These are phyloP conservation scores for Machimus rusticus DNA, from an alignment of 2,888 invertebrate species.

Conservation along the genomic window DNA sequence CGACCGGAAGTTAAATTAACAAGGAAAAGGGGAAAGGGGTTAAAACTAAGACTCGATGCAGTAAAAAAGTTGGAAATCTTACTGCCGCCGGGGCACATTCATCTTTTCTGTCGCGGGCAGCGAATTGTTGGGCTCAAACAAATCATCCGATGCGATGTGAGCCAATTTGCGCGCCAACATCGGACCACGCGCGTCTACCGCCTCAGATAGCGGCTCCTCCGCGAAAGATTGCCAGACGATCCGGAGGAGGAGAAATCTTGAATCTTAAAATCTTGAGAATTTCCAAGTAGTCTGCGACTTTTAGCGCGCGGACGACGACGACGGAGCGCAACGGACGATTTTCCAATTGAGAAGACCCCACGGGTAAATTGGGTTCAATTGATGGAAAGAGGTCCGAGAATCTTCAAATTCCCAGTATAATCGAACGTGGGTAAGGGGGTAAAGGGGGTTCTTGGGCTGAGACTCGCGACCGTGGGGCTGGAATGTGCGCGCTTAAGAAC, in stretches of 20 bases:
- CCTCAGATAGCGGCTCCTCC: background rate
- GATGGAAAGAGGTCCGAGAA: background rate
- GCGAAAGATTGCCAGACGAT: background rate
- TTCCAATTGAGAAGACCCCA: slow-evolving; percentile 8
- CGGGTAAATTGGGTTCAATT: slow-evolving; percentile 17
- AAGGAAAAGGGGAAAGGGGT: too few relatives aligned
- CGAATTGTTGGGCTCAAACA: background rate
- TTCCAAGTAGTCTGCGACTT: background rate
- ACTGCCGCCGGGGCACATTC: too few relatives aligned
- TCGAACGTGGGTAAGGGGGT: too few relatives aligned
- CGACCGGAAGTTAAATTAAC: too few relatives aligned
- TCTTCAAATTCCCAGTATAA: background rate
- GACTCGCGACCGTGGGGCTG: background rate
- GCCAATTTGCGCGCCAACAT: background rate
- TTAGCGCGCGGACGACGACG: background rate
- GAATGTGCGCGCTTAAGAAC: background rate
- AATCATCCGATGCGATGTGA: background rate
- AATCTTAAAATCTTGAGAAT: background rate
- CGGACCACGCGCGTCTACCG: background rate
- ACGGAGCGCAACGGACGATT: background rate
- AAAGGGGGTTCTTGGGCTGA: background rate
- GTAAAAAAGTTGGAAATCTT: background rate
- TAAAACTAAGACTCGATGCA: background rate
- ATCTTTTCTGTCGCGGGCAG: background rate
- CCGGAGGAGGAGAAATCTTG: background rate